Base-by-base conservation (phyloP, 2,113 vertebrate genomes). In the Anarhynchus alexandrinus region DNA sequence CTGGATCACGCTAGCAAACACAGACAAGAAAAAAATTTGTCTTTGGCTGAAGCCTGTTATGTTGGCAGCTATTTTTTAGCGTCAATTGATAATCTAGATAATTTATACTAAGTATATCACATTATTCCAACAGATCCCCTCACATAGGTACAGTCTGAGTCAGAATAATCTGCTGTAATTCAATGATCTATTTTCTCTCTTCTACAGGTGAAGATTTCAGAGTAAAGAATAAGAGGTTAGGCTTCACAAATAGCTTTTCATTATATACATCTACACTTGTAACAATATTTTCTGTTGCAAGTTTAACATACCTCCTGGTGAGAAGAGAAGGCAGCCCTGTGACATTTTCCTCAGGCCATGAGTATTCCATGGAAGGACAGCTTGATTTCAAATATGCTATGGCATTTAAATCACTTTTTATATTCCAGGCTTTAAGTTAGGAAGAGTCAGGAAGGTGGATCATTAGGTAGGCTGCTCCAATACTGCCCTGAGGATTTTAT, bases 401-500 rank as follows among this genome's bases (percentile, higher is more conserved):
- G 94, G 88, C 86, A 96, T 91, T 96, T 95, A 96, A 96, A 96
- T 71, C 95, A 94, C 88, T 82, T 92, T 96, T 89, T 94, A 93
- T 71, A 96, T 67, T 96, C 96, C 96, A 93, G 95, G 90, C 88
- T 93, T 96, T 96, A 97, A 93, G 76, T 96, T 90, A 96, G 95
- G 95, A 88, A 93, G 95, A 95, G 88, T 97, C 96, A 93, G 86
- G 95, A 95, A 96, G 96, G 91, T 96, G 76, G 95, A 92, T 90
- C 95, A 94, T 90, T 96, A 97, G 88, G 95, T 95, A 94, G 92
- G 94, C 65, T 96, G 96, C 96, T 96, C 95, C 96, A 95, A 95
- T 71, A 96, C 72, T 96, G 96, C 54, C 96, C 95, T 97, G 70
- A 97, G 91, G 90, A 97, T 97, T 97, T 97, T 94, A 97, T 97